Base-by-base conservation (phyloP, 2,113 vertebrate species). In the Eptesicus fuscus region DNA sequence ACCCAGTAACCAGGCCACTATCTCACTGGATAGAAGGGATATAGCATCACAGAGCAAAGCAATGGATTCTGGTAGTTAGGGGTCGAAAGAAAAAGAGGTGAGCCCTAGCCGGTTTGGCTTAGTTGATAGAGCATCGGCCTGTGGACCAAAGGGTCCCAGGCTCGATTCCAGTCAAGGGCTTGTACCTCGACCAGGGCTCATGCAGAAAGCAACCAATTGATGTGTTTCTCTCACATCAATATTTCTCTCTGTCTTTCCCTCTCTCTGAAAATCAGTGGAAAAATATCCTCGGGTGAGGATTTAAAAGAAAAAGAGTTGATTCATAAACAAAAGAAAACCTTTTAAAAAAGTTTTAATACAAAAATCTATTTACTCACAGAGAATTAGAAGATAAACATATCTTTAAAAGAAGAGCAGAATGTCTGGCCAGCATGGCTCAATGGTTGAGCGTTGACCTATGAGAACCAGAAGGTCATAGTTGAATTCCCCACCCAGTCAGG, bases 341-440 rank as follows among this genome's bases (percentile, higher is more conserved):
- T 53, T 53, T 53, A 7, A 6, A 20, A 20, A 56, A 5, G 13
- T 49, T 69, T 89, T 90, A 30, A 80, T 83, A 35, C 6, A 78
- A 83, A 84, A 80, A 86, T 96, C 73, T 69, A 59, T 74, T 88
- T 85, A 92, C 35, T 76, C n/a, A 67, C 9, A 40, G 49, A 61
- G 42, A 93, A 96, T 71, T 28, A 93, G 28, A 85, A 92, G 47
- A 89, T 94, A 85, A 80, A 80, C 37, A 80, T 5, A 89, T 65
- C 28, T 22, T 37, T 90, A 61, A 94, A 92, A 92, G 25, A 88
- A 73, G 13, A 83, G 1, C 59, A 91, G 11, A 95, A 71, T 40
- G 23, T 37, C 25, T 61, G 25, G 23, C 59, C 7, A 8, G 4
- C 59, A 61, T 61, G 59, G 59, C 59, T 61, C 59, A 61, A 25